These are phyloP conservation scores for Nixonia krombeini DNA, from an alignment of 1,140 invertebrate species.

Conservation along the genomic window DNA sequence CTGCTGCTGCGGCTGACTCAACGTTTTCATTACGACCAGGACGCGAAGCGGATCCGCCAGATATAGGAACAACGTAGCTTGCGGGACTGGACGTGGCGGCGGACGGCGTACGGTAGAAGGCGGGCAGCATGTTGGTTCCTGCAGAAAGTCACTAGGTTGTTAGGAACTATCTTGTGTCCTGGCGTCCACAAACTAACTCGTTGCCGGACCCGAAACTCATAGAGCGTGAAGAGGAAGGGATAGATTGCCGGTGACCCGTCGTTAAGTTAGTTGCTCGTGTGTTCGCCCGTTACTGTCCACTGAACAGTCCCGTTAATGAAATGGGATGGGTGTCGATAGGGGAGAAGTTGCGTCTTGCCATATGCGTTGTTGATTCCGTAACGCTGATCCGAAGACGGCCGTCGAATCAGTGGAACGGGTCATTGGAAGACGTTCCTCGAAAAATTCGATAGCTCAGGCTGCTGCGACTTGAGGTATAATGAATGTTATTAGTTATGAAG, in stretches of 20 bases:
- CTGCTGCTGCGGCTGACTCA: constrained; percentile 48
- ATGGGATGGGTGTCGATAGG: constrained; percentile 42
- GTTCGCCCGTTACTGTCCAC: constrained; percentile 39
- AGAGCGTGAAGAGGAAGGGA: constrained; percentile 33
- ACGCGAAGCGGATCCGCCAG: constrained; percentile 26
- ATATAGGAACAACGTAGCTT: constrained; percentile 31
- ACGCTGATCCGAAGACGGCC: no score
- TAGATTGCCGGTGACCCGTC: constrained; percentile 54
- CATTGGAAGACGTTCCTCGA: no score
- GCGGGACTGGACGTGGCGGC: constrained; percentile 13
- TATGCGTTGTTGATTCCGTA: constrained; percentile 29
- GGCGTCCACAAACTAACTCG: constrained; percentile 41
- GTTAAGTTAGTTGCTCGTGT: constrained; percentile 51
- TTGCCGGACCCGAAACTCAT: constrained; percentile 26
- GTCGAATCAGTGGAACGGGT: no score
- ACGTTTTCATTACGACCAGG: constrained; percentile 54
- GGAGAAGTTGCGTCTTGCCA: constrained; percentile 43
- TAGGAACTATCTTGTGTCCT: constrained; percentile 44
- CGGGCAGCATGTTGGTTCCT: constrained; percentile 26
- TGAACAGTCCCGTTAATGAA: constrained; percentile 54
- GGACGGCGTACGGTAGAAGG: constrained; percentile 23
- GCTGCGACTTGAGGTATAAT: no score
- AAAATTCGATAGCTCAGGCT: no score
- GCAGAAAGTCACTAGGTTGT: constrained; percentile 35
- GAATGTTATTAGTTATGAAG: no score